A percentile compares a stretch with the other conserved stretches of the same genome.
Evolutionary conservation across 2,113 vertebrate species (phyloP).

Genomic region (Meriones unguiculatus): DNA sequence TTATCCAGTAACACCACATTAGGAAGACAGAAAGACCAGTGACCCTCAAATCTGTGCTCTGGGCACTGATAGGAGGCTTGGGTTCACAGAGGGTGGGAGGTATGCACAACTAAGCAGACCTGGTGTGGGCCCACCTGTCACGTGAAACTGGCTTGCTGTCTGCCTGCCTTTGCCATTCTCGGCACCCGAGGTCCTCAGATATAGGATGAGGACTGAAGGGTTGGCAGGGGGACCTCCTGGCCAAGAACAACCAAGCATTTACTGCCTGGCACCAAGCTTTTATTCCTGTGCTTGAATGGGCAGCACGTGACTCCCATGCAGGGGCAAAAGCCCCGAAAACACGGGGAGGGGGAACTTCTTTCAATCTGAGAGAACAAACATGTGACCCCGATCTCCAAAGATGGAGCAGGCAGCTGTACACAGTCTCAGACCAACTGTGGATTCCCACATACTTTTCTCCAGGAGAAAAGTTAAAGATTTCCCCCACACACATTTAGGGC

Average conservation of each 20-base stretch:
- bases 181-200: neutral
- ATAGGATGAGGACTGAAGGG: neutral
- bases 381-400: neutral
- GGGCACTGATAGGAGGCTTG: no score
- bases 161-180: neutral
- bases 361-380: neutral
- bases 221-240: neutral
- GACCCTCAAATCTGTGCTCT: neutral
- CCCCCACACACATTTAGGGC: neutral
- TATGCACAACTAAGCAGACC: neutral
- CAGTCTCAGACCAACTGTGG: neutral
- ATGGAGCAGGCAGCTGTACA: neutral
- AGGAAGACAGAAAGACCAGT: neutral
- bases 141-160: neutral
- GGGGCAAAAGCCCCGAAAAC: neutral
- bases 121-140: neutral
- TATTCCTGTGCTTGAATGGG: slow-evolving; percentile 17
- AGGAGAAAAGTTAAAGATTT: neutral
- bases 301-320: neutral
- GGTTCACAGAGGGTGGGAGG: neutral
- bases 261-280: neutral
- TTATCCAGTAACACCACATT: neutral
- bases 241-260: neutral
- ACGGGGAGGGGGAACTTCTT: neutral
- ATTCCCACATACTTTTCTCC: neutral